Conservation (phyloP, 2,888 invertebrate species). For the Microchrysa polita region DNA sequence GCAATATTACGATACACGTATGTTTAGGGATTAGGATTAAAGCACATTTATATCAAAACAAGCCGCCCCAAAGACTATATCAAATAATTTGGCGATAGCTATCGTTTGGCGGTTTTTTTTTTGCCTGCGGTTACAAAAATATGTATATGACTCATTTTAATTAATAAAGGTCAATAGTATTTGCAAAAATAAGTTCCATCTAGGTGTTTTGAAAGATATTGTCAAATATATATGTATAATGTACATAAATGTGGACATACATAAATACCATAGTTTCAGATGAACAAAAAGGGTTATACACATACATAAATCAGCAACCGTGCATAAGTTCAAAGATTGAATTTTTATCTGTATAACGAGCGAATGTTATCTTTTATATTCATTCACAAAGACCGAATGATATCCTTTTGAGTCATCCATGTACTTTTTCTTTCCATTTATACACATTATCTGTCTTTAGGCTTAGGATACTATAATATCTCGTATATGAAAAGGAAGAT, state of each 20-base stretch:
- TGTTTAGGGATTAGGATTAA: not conserved
- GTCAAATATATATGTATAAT: too few relatives aligned
- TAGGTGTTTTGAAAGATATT: too few relatives aligned
- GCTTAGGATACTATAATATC: slow-evolving; percentile 1
- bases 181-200: too few relatives aligned
- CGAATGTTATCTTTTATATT: slow-evolving; percentile 39
- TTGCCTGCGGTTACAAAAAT: not conserved
- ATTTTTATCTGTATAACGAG: too few relatives aligned
- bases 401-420: slow-evolving; percentile 49
- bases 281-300: too few relatives aligned
- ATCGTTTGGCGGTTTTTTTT: not conserved
- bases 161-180: too few relatives aligned
- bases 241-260: too few relatives aligned
- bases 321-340: too few relatives aligned
- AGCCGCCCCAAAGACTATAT: not conserved
- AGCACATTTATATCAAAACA: not conserved
- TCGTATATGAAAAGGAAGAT: slow-evolving; percentile 47
- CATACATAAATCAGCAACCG: too few relatives aligned
- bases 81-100: not conserved
- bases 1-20: not conserved
- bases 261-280: too few relatives aligned
- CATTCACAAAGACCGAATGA: slow-evolving; percentile 47
- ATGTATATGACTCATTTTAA: too few relatives aligned
- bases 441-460: slow-evolving; percentile 39
- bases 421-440: slow-evolving; percentile 42